phyloP scores from a whole-genome alignment of 2,113 vertebrate species.

The Atherinomorus stipes region DNA sequence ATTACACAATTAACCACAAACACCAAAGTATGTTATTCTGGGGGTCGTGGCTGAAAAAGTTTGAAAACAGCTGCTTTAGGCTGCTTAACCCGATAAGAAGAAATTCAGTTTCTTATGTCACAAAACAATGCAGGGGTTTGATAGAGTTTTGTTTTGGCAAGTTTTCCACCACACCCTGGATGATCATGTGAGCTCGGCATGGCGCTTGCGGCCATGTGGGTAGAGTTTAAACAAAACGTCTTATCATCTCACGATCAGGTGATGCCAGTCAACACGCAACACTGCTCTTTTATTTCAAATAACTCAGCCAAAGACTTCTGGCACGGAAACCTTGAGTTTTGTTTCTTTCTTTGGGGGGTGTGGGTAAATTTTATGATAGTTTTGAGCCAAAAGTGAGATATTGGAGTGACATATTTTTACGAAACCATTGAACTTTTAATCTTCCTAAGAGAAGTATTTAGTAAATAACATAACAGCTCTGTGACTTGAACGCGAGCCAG shows the following conservation, averaged over 20 bases:
- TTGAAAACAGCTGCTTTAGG: not conserved
- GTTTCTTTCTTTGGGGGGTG: not conserved
- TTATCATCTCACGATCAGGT: conserved; percentile 16
- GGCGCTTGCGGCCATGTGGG: not conserved
- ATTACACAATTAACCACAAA: no score
- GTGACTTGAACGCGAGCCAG: not conserved
- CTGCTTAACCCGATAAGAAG: not conserved
- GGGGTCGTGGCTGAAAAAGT: no score
- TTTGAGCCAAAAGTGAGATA: not conserved
- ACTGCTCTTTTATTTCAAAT: not conserved
- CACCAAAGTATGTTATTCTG: no score
- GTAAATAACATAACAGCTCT: not conserved
- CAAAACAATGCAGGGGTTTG: not conserved
- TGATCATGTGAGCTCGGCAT: conserved; percentile 5
- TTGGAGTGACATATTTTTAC: conserved; percentile 1
- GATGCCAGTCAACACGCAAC: not conserved
- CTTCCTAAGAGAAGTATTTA: not conserved
- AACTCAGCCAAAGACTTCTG: not conserved
- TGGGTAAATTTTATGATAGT: conserved; percentile 2
- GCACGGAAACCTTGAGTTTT: not conserved
- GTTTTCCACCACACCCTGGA: not conserved
- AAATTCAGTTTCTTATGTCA: not conserved
- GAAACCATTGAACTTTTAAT: not conserved
- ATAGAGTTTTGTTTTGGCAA: not conserved
- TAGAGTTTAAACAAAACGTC: not conserved